Evolutionary conservation across 2,888 invertebrate species (phyloP).

Genomic region (Cheilosia vernalis): DNA sequence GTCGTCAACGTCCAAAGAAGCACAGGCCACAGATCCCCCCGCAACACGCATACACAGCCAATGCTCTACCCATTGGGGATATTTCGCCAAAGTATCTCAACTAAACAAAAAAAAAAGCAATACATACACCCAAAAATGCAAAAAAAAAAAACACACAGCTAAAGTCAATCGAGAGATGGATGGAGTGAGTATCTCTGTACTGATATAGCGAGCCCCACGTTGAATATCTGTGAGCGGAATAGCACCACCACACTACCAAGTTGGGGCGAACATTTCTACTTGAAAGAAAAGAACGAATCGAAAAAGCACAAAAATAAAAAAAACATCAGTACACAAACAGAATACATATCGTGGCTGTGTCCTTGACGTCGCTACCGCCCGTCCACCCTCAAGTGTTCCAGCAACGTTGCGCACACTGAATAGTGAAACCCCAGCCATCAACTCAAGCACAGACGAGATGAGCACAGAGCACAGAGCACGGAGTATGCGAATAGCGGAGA

Average conservation of each 20-base stretch:
- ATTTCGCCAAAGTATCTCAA: constrained; percentile 76
- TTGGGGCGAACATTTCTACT: constrained; percentile 26
- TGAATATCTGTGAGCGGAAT: constrained; percentile 52
- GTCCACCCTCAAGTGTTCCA: constrained; percentile 46
- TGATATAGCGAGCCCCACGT: constrained; percentile 15
- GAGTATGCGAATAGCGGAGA: neutral
- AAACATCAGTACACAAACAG: constrained; percentile 15
- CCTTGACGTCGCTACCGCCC: constrained; percentile 65
- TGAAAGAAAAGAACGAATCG: neutral
- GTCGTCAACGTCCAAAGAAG: constrained; percentile 52
- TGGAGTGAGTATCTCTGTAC: constrained; percentile 23
- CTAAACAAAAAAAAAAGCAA: constrained; percentile 24
- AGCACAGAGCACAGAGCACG: neutral
- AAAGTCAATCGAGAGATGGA: constrained; percentile 47
- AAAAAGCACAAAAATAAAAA: neutral
- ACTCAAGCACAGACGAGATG: neutral
- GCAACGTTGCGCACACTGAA: neutral
- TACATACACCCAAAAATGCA: constrained; percentile 51
- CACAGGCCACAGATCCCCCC: constrained; percentile 35
- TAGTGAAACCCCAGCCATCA: constrained; percentile 18
- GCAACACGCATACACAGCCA: constrained; percentile 33
- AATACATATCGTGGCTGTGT: constrained; percentile 65
- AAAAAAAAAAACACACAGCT: constrained; percentile 39
- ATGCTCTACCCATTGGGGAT: constrained; percentile 21
- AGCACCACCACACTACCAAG: constrained; percentile 27